These are phyloP conservation scores for Asteroscopus sphinx DNA, from an alignment of 2,888 invertebrate genomes.

Conservation along the genomic window DNA sequence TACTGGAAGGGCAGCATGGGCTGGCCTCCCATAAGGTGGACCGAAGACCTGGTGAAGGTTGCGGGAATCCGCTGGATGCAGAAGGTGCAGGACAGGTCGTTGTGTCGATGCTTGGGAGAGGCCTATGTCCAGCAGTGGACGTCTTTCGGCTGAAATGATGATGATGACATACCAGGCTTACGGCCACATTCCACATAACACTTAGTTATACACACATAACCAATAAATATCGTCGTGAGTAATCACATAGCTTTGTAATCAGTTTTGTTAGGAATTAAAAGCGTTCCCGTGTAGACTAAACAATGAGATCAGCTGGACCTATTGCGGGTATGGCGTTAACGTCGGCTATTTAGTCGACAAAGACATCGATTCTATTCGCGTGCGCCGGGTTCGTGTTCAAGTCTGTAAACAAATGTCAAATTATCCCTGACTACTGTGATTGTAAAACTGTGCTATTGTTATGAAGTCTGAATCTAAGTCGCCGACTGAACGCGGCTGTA, in stretches of 20 bases:
- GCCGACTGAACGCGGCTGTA: slow-evolving; percentile 3
- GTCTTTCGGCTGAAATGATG: too few species aligned
- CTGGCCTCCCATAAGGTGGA: too few species aligned
- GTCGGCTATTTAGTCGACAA: slow-evolving; percentile 68
- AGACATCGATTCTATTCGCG: slow-evolving; percentile 71
- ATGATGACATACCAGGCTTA: too few species aligned
- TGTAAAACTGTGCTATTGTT: too few species aligned
- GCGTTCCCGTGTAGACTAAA: slow-evolving; percentile 83
- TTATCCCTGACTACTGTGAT: slow-evolving; percentile 44
- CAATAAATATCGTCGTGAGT: slow-evolving; percentile 63
- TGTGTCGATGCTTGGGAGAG: too few species aligned
- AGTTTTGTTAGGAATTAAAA: slow-evolving; percentile 77
- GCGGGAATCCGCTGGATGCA: too few species aligned
- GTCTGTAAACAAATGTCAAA: slow-evolving; percentile 58
- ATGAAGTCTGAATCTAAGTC: slow-evolving; percentile 37
- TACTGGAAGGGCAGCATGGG: too few species aligned
- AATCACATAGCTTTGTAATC: slow-evolving; percentile 66
- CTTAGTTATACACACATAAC: slow-evolving; percentile 46
- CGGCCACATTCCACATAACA: slow-evolving; percentile 18
- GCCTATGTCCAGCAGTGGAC: too few species aligned
- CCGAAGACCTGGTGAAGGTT: too few species aligned
- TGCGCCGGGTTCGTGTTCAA: slow-evolving; percentile 46
- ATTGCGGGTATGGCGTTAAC: slow-evolving; percentile 66
- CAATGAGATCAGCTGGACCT: slow-evolving; percentile 85
- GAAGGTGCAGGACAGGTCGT: too few species aligned